phyloP scores from a whole-genome alignment of 2,888 invertebrate genomes.

The Aproaerema taeniolella region DNA sequence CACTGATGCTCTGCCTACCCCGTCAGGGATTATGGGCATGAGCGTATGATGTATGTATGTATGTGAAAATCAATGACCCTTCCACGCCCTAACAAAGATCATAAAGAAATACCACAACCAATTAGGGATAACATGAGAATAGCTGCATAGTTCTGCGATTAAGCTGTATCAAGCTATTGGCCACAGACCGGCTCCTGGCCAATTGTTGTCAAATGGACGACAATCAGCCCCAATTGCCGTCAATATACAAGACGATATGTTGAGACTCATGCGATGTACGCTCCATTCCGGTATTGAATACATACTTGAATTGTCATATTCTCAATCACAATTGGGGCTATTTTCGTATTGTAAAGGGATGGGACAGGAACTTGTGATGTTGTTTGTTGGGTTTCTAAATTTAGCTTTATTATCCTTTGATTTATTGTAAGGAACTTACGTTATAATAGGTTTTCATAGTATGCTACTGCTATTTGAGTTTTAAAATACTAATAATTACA shows the following conservation, averaged over 20 bases:
- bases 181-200: slow-evolving; percentile 30
- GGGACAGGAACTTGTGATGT: background rate
- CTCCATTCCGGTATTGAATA: slow-evolving; percentile 7
- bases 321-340: slow-evolving; percentile 8
- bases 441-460: no score
- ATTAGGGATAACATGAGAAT: slow-evolving; percentile 61
- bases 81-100: no score
- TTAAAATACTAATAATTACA: no score
- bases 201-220: slow-evolving; percentile 67
- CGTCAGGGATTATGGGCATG: no score
- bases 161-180: slow-evolving; percentile 43
- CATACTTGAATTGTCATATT: no score
- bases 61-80: no score
- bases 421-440: no score
- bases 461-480: no score
- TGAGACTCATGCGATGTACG: slow-evolving; percentile 18
- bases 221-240: slow-evolving; percentile 70
- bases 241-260: slow-evolving; percentile 55
- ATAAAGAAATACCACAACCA: slow-evolving; percentile 36
- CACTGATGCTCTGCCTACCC: no score
- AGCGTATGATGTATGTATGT: no score
- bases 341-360: slow-evolving; percentile 1
- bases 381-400: no score
- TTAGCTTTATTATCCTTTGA: no score
- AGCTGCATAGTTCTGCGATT: slow-evolving; percentile 52